Base-by-base conservation (phyloP, 2,797 vertebrate genomes). In the Carapus acus region DNA sequence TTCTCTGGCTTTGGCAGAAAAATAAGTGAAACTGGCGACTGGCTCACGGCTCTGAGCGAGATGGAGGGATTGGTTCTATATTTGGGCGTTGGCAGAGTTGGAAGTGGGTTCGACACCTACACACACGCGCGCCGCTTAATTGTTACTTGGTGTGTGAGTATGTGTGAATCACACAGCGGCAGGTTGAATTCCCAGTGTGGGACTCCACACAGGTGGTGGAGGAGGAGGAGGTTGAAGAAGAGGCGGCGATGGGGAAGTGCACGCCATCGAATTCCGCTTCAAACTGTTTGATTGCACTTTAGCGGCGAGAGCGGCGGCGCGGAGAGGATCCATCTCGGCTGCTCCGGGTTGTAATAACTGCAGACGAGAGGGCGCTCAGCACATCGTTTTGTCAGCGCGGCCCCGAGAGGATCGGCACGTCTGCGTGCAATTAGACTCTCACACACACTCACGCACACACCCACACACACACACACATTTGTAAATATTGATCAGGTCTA, bases 341-440 rank as follows among this genome's bases (percentile, higher is more conserved):
- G 62, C 64, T 72, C 58, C 60, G 59, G n/a, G 57, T 37, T 52
- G 38, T 72, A 55, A 70, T 51, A 70, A 74, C 23, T 59, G 0
- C 24, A 50, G 57, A 73, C 48, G 33, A 50, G 40, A 49, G 54
- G 62, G 56, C 18, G 20, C 49, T 74, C 50, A 53, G 62, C 62
- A 57, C 55, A 16, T 18, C 51, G 44, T 39, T 58, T 8, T 42
- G 39, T 56, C 47, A 54, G 54, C 27, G 5, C 3, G 12, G 40
- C 29, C 69, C 65, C 50, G 8, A 9, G 69, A 44, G 62, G 42
- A 27, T 1, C 7, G 21, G 24, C 31, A 18, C 23, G 2, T 15
- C 38, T 12, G 7, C 29, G n/a, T 17, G 8, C 11, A 19, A 47
- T 47, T 20, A 21, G 18, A 22, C 14, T n/a, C 18, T 20, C 17